phyloP scores from a whole-genome alignment of 2,113 vertebrate genomes.

The Podilymbus podiceps region DNA sequence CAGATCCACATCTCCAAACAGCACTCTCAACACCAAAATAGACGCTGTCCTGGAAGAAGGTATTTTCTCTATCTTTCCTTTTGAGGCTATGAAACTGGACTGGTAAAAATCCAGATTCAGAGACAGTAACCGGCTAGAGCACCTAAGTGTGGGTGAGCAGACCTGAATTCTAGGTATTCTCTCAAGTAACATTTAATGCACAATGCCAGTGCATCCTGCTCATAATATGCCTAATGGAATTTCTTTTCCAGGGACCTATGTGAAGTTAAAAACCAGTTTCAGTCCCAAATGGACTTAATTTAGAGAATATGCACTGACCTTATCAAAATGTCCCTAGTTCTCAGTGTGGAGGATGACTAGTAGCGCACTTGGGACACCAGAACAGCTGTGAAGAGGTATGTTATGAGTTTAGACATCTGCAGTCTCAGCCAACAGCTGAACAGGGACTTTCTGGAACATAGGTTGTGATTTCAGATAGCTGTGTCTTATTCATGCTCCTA shows the following conservation, averaged over 20 bases:
- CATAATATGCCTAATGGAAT: background rate
- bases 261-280: background rate
- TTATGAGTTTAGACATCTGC: background rate
- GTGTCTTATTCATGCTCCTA: background rate
- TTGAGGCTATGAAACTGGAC: background rate
- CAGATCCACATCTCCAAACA: background rate
- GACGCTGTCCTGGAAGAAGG: background rate
- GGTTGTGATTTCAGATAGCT: background rate
- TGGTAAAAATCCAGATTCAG: background rate
- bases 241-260: background rate
- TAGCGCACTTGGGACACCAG: background rate
- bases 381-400: background rate
- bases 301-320: background rate
- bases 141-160: background rate
- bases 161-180: background rate
- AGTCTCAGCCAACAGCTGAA: background rate
- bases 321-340: background rate
- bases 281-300: background rate
- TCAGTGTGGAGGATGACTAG: background rate
- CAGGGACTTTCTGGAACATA: background rate
- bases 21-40: background rate
- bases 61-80: background rate
- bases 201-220: background rate
- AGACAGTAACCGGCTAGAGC: background rate
- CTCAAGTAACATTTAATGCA: background rate